Conservation (phyloP, 2,113 vertebrate genomes). For the Podarcis cretensis region DNA sequence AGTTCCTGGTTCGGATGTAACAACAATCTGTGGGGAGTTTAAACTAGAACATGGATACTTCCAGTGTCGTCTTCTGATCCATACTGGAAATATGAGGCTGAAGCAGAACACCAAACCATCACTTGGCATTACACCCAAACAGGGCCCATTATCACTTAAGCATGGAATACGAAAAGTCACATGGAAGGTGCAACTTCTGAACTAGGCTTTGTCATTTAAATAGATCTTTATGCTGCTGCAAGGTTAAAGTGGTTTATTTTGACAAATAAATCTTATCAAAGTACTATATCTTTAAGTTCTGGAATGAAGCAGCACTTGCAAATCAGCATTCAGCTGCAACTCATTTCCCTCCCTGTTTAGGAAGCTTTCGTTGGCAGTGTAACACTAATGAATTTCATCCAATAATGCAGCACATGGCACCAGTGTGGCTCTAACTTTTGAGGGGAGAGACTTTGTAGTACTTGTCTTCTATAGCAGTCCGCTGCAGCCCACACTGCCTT, state of each 20-base stretch:
- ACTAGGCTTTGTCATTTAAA: not conserved
- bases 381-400: not conserved
- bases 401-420: not conserved
- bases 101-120: not conserved
- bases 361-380: not conserved
- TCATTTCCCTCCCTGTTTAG: not conserved
- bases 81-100: not conserved
- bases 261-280: not conserved
- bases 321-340: not conserved
- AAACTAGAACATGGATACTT: not conserved
- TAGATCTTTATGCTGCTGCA: not conserved
- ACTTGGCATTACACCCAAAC: not conserved
- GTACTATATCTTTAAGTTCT: not conserved
- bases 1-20: not conserved
- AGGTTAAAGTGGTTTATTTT: not conserved
- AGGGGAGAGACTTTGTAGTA: not conserved
- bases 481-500: not conserved
- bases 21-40: not conserved
- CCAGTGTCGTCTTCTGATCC: not conserved
- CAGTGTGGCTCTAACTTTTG: not conserved
- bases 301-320: not conserved
- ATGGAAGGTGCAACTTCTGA: not conserved
- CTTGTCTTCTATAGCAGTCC: not conserved
- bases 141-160: not conserved
- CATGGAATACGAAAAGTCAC: not conserved